Base-by-base conservation (phyloP, 2,113 vertebrate species). In the Podilymbus podiceps region DNA sequence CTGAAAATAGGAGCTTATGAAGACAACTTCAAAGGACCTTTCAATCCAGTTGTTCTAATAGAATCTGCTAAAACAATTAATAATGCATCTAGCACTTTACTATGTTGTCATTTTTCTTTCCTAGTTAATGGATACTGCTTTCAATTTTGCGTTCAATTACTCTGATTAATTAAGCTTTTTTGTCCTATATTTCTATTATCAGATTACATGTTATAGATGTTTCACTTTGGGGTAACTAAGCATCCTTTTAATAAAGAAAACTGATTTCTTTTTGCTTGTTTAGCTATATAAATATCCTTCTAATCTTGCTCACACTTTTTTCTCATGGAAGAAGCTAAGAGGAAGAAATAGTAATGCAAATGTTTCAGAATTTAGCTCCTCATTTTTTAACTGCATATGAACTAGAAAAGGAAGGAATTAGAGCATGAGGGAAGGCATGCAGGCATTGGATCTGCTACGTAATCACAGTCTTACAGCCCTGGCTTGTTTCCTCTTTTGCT, bases 61-160 rank as follows among this genome's bases (percentile, higher is more conserved):
- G 89, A 93, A 94, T 96, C 52, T 96, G 67, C 63, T 96, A 84
- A 96, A 97, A 83, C 68, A 97, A 94, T 97, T 96, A 97, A 96
- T 97, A 96, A 96, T 95, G 56, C 31, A 90, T 97, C 44, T 53
- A 93, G 9, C 74, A 89, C 87, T 97, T 95, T 90, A 78, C 13
- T 64, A 56, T 83, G 79, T 72, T 96, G 90, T 89, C 38, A 96
- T 95, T 93, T 95, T 96, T 97, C 92, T 89, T 95, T 88, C 67
- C 38, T 71, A 35, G 56, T 89, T 97, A 97, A 96, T 95, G 47
- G 71, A 90, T 95, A 89, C 24, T 82, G 30, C 85, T 95, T 97
- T 96, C 88, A 96, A 80, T 80, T 96, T 89, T 94, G 40, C 4
- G 2, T 97, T 90, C 94, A 85, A 87, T 95, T 97, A 95, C 38